These are phyloP conservation scores for Atherinosoma microstoma DNA, from an alignment of 2,797 vertebrate species.

Conservation along the genomic window DNA sequence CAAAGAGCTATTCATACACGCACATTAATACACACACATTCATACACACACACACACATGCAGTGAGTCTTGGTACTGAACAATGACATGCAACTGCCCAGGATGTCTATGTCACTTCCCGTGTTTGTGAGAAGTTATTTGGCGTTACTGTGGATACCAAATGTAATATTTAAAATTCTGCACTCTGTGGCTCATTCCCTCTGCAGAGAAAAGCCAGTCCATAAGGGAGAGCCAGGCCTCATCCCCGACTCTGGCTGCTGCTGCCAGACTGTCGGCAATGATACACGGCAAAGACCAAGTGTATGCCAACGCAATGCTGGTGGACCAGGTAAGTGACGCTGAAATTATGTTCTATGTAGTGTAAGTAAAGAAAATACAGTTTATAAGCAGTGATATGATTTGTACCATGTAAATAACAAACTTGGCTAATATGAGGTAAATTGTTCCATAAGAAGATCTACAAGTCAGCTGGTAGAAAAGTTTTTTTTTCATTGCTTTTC, in stretches of 20 bases:
- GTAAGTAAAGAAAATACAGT: background rate
- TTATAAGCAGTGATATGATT: background rate
- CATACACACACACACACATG: slow-evolving; percentile 18
- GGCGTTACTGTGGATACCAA: slow-evolving; percentile 76
- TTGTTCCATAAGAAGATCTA: slow-evolving; percentile 9
- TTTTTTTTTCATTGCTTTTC: slow-evolving; percentile 13
- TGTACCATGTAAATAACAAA: background rate
- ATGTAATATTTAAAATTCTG: slow-evolving; percentile 69
- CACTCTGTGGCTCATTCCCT: slow-evolving; percentile 44
- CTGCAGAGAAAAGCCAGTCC: slow-evolving; percentile 85
- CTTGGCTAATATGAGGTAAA: slow-evolving; percentile 5
- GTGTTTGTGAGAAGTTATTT: slow-evolving; percentile 78
- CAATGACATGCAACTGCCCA: slow-evolving; percentile 74
- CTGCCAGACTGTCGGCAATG: slow-evolving; percentile 83
- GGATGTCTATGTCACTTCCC: slow-evolving; percentile 80
- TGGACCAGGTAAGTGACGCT: slow-evolving; percentile 71
- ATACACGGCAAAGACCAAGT: slow-evolving; percentile 86
- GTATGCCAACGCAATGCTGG: slow-evolving; percentile 78
- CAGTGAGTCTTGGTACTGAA: slow-evolving; percentile 54
- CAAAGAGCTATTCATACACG: slow-evolving; percentile 24
- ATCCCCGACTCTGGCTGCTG: slow-evolving; percentile 80
- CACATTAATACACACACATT: background rate
- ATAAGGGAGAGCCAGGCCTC: slow-evolving; percentile 81
- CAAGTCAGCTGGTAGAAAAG: background rate
- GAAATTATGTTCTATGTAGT: background rate